phyloP scores from a whole-genome alignment of 1,140 invertebrate species.

The Drosophila lacteicornis region DNA sequence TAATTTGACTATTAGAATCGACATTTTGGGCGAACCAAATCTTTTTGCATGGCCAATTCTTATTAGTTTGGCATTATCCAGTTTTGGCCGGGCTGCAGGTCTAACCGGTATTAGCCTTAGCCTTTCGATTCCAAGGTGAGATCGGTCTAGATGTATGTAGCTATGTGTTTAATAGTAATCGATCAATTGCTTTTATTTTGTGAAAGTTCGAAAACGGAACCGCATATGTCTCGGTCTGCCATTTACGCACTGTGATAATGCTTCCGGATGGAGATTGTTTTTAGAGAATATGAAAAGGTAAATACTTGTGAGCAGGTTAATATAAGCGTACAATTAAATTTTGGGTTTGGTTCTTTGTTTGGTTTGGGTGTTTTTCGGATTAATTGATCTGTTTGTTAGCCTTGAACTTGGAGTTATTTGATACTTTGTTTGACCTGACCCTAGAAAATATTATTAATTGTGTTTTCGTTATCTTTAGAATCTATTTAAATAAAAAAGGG shows the following conservation, averaged over 20 bases:
- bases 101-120: conserved; percentile 55
- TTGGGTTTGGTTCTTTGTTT: conserved; percentile 6
- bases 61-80: conserved; percentile 33
- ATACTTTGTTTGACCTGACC: background rate
- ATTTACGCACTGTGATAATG: conserved; percentile 37
- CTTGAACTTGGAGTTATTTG: conserved; percentile 18
- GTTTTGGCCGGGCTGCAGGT: conserved; percentile 18
- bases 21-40: conserved; percentile 20
- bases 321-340: conserved; percentile 3
- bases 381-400: conserved; percentile 7
- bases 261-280: conserved; percentile 40
- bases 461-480: background rate
- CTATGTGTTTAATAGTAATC: conserved; percentile 27
- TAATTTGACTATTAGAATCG: conserved; percentile 47
- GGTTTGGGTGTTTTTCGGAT: background rate
- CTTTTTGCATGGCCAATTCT: conserved; percentile 39
- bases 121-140: conserved; percentile 46
- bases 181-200: conserved; percentile 50
- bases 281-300: conserved; percentile 1
- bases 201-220: conserved; percentile 51
- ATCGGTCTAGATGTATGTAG: conserved; percentile 11
- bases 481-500: background rate
- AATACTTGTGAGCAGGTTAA: background rate
- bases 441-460: background rate
- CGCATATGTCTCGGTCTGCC: conserved; percentile 25